phyloP scores from a whole-genome alignment of 2,113 vertebrate genomes.

The Ptilorrhoa leucosticta region DNA sequence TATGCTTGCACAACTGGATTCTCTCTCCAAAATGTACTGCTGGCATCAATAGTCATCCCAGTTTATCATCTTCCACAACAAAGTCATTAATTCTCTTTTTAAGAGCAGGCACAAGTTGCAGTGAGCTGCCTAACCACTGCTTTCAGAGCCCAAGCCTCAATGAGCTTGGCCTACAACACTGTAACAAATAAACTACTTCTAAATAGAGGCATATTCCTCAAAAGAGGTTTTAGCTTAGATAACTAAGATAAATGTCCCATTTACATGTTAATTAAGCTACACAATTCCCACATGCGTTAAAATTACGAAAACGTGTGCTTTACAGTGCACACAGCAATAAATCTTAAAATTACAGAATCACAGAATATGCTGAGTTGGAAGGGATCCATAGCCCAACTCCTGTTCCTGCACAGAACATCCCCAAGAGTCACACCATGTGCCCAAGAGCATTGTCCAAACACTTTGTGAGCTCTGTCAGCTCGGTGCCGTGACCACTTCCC shows the following conservation, averaged over 20 bases:
- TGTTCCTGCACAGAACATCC: neutral
- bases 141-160: neutral
- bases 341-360: neutral
- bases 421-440: neutral
- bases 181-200: conserved; percentile 5
- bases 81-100: neutral
- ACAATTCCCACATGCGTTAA: neutral
- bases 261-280: conserved; percentile 51
- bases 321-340: neutral
- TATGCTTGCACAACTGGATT: neutral
- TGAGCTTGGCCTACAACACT: neutral
- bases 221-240: conserved; percentile 10
- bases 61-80: neutral
- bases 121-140: neutral
- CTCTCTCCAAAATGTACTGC: neutral
- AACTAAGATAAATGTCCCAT: conserved; percentile 54
- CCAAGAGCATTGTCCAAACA: neutral
- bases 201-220: conserved; percentile 9
- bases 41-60: neutral
- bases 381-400: neutral
- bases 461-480: neutral
- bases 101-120: neutral
- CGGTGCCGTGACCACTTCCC: neutral
- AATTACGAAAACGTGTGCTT: neutral
- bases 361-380: neutral